Evolutionary conservation across 2,888 invertebrate species (phyloP).

Genomic region (Omphaloscelis lunosa): DNA sequence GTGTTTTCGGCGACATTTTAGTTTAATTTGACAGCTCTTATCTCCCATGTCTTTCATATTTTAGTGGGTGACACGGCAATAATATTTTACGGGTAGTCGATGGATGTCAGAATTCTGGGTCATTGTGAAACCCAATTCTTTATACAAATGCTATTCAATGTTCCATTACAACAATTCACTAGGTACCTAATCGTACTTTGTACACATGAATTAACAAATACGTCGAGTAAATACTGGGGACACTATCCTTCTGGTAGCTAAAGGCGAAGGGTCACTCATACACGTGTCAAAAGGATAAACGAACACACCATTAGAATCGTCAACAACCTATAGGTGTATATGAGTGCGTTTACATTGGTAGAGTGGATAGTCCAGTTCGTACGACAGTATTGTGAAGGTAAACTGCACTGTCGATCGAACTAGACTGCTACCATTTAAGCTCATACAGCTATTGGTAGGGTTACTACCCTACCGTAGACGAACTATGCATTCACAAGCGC

Average conservation of each 20-base stretch:
- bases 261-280: constrained; percentile 1
- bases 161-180: constrained; percentile 24
- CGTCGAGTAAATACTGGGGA: constrained; percentile 14
- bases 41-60: no score
- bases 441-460: no score
- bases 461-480: neutral
- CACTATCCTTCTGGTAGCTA: neutral
- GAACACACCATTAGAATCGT: constrained; percentile 20
- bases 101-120: neutral
- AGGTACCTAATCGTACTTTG: constrained; percentile 25
- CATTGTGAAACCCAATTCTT: neutral
- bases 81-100: neutral
- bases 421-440: neutral
- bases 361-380: constrained; percentile 18
- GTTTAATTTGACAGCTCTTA: neutral
- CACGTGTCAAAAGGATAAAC: constrained; percentile 25
- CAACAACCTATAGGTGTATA: constrained; percentile 7
- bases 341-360: constrained; percentile 10
- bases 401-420: neutral
- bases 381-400: neutral
- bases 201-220: constrained; percentile 23
- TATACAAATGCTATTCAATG: neutral
- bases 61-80: neutral
- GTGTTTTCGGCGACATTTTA: neutral
- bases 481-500: neutral